phyloP scores from a whole-genome alignment of 2,888 invertebrate genomes.

The Petrophora chlorosata region DNA sequence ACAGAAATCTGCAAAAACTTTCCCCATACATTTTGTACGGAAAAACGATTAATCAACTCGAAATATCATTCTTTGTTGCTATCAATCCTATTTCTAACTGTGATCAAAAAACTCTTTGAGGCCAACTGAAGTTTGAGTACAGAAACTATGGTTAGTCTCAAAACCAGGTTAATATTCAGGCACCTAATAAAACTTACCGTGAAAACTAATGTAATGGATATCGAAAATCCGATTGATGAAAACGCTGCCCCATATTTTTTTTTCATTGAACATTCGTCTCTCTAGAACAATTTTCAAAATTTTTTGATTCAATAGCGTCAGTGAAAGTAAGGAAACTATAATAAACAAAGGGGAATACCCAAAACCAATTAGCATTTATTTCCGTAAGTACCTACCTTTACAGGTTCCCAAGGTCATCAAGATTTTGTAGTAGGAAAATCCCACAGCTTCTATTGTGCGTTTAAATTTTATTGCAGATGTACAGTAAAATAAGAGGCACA shows the following conservation, averaged over 20 bases:
- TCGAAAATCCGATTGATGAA: conserved; percentile 63
- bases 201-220: conserved; percentile 58
- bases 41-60: too few relatives aligned
- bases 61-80: too few relatives aligned
- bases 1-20: too few relatives aligned
- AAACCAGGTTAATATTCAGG: too few relatives aligned
- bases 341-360: too few relatives aligned
- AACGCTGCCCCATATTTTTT: conserved; percentile 57
- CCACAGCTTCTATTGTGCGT: conserved; percentile 53
- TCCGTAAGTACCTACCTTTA: conserved; percentile 64
- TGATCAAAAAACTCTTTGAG: too few relatives aligned
- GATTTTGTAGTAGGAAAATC: conserved; percentile 63
- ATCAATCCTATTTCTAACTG: too few relatives aligned
- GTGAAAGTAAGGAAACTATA: background rate
- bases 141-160: too few relatives aligned
- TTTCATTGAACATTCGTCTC: conserved; percentile 56
- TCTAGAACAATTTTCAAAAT: conserved; percentile 35
- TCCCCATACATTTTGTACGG: too few relatives aligned
- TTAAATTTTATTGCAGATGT: conserved; percentile 33
- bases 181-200: conserved; percentile 55
- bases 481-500: background rate
- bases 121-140: too few relatives aligned
- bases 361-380: too few relatives aligned
- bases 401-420: conserved; percentile 60
- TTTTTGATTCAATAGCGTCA: background rate